A percentile compares a stretch with the other conserved stretches of the same genome.
These are phyloP conservation scores for Schizotus pectinicornis DNA, from an alignment of 2,888 invertebrate species.

Conservation along the genomic window DNA sequence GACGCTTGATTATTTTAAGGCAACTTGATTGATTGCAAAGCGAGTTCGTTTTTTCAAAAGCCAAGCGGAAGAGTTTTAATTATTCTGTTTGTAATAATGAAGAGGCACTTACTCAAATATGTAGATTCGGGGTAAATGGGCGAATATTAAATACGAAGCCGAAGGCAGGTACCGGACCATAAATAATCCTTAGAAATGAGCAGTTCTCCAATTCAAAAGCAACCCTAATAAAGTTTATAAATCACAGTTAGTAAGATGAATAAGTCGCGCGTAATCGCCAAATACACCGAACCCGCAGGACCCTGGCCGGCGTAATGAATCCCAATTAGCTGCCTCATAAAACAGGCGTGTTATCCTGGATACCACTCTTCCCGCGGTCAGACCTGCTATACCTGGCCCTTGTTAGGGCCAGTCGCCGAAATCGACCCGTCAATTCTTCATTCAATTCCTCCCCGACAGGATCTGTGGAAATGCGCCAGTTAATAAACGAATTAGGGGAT, in stretches of 20 bases:
- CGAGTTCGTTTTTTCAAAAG: no score
- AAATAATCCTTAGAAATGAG: constrained; percentile 29
- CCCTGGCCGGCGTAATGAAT: constrained; percentile 51
- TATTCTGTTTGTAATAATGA: constrained; percentile 4
- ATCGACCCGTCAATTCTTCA: background rate
- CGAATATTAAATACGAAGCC: constrained; percentile 28
- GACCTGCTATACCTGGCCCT: constrained; percentile 1
- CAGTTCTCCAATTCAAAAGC: constrained; percentile 40
- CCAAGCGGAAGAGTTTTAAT: background rate
- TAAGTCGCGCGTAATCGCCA: constrained; percentile 51
- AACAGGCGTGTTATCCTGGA: constrained; percentile 41
- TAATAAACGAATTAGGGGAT: background rate
- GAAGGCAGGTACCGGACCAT: constrained; percentile 20
- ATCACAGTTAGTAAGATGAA: constrained; percentile 53
- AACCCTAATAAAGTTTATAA: constrained; percentile 52
- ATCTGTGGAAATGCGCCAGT: background rate
- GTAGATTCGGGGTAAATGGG: constrained; percentile 8
- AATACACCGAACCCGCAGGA: constrained; percentile 50
- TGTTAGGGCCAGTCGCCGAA: background rate
- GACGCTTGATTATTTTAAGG: no score
- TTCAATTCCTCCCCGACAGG: background rate
- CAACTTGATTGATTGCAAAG: no score
- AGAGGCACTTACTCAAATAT: constrained; percentile 7
- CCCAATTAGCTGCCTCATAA: constrained; percentile 54
- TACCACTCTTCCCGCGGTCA: constrained; percentile 25